Percentiles rank a stretch among this genome's conserved stretches.
phyloP scores from a whole-genome alignment of 2,113 vertebrate species.

The Mustela lutreola region DNA sequence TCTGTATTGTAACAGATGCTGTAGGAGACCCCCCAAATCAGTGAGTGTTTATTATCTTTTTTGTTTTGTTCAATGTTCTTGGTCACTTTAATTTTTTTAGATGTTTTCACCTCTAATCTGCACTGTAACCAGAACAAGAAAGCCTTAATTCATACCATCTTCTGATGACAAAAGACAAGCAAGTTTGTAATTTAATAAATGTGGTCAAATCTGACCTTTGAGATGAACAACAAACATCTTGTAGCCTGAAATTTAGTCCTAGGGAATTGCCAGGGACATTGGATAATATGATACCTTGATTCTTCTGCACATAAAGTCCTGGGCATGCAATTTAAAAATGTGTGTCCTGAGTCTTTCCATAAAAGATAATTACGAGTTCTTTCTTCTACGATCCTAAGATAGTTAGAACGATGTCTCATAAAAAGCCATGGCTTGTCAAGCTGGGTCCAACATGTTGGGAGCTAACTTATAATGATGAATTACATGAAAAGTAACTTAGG shows the following conservation, averaged over 20 bases:
- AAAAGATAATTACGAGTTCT: conserved; percentile 65
- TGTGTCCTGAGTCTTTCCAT: conserved; percentile 6
- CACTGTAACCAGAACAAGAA: conserved; percentile 52
- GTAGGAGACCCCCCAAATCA: neutral
- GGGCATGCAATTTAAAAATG: conserved; percentile 52
- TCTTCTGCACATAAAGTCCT: conserved; percentile 61
- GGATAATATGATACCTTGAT: conserved; percentile 75
- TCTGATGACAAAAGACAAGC: conserved; percentile 72
- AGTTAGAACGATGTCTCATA: conserved; percentile 49
- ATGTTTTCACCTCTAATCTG: conserved; percentile 54
- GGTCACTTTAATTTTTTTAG: conserved; percentile 15
- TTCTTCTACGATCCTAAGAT: conserved; percentile 51
- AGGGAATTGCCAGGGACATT: conserved; percentile 65
- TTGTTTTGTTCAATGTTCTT: neutral
- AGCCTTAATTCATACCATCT: conserved; percentile 79
- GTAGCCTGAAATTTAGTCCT: conserved; percentile 65
- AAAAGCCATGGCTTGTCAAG: neutral
- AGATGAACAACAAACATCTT: conserved; percentile 72
- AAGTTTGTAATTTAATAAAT: conserved; percentile 76
- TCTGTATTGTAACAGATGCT: neutral
- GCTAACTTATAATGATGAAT: conserved; percentile 67
- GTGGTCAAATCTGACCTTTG: conserved; percentile 78
- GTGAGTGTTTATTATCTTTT: neutral
- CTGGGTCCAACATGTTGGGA: neutral
- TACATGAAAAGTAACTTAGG: conserved; percentile 51